Base-by-base conservation (phyloP, 2,888 invertebrate species). In the Thymelicus sylvestris region DNA sequence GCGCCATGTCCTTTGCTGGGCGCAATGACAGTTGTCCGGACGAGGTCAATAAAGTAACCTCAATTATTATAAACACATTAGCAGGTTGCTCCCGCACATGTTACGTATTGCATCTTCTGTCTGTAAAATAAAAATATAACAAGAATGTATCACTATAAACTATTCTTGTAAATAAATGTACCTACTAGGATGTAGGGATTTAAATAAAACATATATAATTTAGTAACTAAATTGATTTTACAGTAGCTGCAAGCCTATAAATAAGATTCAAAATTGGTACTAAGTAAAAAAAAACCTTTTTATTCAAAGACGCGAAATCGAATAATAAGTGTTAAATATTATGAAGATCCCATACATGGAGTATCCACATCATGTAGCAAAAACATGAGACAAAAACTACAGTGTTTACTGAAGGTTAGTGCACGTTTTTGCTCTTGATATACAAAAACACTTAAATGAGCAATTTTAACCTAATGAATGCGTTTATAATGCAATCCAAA, bases 21-120 rank as follows among this genome's bases (percentile, higher is more conserved):
- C 62, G 39, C 67, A 72, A 72, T 71, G 75, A 80, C 75, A 77
- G 72, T 79, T 74, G 71, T 50, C 60, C 44, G 59, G 72, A 71
- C 80, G 79, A 82, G 82, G 82, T 78, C 66, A 67, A 50, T 52
- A 61, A 47, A 71, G 72, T 76, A 75, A 75, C 84, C 84, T 84
- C 83, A 86, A 90, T 89, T 90, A 90, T 90, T 91, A 91, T 84
- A 89, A 87, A 84, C 77, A 80, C 88, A 89, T 89, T 89, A 88
- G 62, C 71, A 48, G 41, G 12, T 47, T 66, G 44, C 13, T 61
- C 65, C 55, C 48, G 55, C 55, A 47, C 31, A 38, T 31, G 38
- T 62, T 67, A 47, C n/a, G 31, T 4, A 31, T n/a, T 24, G 19
- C 55, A 39, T 59, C 59, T 55, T 31, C 24, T 10, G 7, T 55